Evolutionary conservation across 2,888 invertebrate species (phyloP).

Genomic region (Hipparchia sbordonii): DNA sequence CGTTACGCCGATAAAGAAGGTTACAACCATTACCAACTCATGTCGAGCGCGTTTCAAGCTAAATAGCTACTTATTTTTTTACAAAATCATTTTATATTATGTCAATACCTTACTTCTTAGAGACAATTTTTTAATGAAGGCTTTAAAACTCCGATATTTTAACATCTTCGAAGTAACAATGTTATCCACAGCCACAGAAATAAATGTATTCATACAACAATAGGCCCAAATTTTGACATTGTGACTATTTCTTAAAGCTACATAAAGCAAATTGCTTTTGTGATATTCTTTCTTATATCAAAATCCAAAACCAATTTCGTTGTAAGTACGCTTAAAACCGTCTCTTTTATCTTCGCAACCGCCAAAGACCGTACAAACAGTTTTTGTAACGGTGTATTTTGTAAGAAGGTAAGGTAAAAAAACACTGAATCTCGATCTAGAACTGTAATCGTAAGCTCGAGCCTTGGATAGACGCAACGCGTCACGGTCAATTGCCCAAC

Average conservation of each 20-base stretch:
- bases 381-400: conserved; percentile 15
- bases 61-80: too few relatives aligned
- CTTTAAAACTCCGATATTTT: too few relatives aligned
- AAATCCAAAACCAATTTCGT: conserved; percentile 13
- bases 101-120: too few relatives aligned
- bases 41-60: too few relatives aligned
- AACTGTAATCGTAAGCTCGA: conserved; percentile 19
- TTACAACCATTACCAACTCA: too few relatives aligned
- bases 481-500: background rate
- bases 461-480: background rate
- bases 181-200: background rate
- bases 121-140: too few relatives aligned
- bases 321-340: background rate
- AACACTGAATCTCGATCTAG: conserved; percentile 23
- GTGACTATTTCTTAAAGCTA: background rate
- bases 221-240: background rate
- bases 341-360: conserved; percentile 4
- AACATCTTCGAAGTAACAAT: too few relatives aligned
- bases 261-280: background rate
- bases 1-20: too few relatives aligned
- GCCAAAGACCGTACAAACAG: conserved; percentile 1
- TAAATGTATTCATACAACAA: background rate
- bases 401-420: conserved; percentile 14
- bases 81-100: too few relatives aligned
- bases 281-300: background rate